Conservation (phyloP, 2,888 invertebrate species). For the Cancer borealis region DNA sequence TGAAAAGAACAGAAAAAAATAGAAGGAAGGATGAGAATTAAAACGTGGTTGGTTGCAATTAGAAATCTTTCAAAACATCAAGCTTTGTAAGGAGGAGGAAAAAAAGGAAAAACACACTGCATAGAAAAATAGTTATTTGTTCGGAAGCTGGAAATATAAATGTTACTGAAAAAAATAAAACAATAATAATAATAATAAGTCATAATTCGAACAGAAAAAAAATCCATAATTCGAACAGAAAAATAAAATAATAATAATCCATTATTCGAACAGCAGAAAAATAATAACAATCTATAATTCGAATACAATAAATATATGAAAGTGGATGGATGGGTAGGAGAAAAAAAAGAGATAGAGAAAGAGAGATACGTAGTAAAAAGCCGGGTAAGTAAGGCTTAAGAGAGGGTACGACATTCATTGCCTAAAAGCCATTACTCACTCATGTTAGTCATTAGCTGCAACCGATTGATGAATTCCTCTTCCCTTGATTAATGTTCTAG, state of each 20-base stretch:
- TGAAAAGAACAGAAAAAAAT: neutral
- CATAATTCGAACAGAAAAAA: no score
- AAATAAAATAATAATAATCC: neutral
- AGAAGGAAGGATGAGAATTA: neutral
- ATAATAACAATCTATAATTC: no score
- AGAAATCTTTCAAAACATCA: no score
- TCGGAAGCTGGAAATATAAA: neutral
- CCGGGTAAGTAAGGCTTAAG: neutral
- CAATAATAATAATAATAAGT: neutral
- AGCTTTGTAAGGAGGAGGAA: neutral
- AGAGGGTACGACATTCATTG: neutral
- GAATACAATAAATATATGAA: no score
- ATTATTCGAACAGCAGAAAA: neutral
- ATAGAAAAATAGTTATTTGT: no score
- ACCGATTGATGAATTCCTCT: slow-evolving; percentile 17
- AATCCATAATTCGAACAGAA: no score
- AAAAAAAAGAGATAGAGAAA: neutral
- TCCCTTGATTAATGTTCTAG: slow-evolving; percentile 27
- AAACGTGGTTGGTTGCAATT: no score
- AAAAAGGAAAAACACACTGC: neutral
- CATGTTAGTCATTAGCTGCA: slow-evolving; percentile 37
- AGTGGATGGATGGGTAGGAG: no score
- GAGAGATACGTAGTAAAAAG: no score
- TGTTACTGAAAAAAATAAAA: neutral
- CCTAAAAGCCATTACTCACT: slow-evolving; percentile 37